Base-by-base conservation (phyloP, 2,113 vertebrate species). In the Macquaria australasica region DNA sequence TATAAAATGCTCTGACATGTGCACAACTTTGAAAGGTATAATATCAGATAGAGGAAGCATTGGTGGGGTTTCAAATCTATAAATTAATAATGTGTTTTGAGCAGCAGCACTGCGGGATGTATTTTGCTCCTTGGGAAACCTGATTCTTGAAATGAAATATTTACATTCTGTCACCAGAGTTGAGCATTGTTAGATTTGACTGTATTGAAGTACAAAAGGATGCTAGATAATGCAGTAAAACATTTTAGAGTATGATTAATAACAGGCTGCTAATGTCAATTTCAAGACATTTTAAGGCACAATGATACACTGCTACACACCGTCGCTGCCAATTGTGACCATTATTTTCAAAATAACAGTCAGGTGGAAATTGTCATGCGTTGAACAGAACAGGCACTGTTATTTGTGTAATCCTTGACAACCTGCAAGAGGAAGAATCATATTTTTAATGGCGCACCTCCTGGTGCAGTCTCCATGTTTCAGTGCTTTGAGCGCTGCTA, bases 31-130 rank as follows among this genome's bases (percentile, higher is more conserved):
- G 87, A 93, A 89, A 93, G 92, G 93, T 93, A 88, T 77, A 82
- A 89, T 89, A 94, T 93, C 89, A 93, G 92, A 93, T 78, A 87
- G 90, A 85, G 83, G 85, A 92, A 88, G 89, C 90, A 87, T 84
- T 92, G 88, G 92, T 91, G 87, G 86, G 82, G 84, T 92, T 96
- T 93, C 92, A 92, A 71, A 83, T 84, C 87, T 77, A 93, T 96
- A 94, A 94, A 95, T 95, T 92, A 96, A 94, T 96, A 93, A 96
- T 96, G 92, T 85, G 91, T 92, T 94, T 93, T 83, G 92, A 94
- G 92, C 89, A 87, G 91, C 88, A 76, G 87, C 89, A 82, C 82
- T 85, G 92, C 85, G 70, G 90, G 89, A 93, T 87, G 86, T 87
- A 91, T 89, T 92, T 90, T 77, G 81, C 91, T 90, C 73, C 89